Base-by-base conservation (phyloP, 1,140 invertebrate species). In the Samia ricini region DNA sequence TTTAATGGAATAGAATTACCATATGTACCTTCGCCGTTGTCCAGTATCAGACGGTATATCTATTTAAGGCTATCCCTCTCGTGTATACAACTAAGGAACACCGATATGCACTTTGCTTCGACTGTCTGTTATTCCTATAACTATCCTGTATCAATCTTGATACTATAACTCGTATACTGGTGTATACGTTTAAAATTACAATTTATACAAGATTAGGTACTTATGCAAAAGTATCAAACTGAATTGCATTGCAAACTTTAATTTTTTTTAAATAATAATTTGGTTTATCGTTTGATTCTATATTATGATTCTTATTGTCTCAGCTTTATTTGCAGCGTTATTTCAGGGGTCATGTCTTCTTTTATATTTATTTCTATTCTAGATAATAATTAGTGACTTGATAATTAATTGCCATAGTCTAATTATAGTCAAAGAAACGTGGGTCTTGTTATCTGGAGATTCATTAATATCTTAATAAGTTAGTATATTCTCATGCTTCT, bases 71-170 rank as follows among this genome's bases (percentile, higher is more conserved):
- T 42, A 42, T 42, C 33, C n/a, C 33, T 42, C 33, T 42, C 33
- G 15, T 42, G 33, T 42, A 42, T 42, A 42, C 33, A 42, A 42
- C 33, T 42, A 42, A 42, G 50, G 49, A 26, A 67, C 65, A 67
- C 26, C 61, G 65, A 56, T 67, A 63, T 67, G 61, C 65, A 67
- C 65, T 67, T 61, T 63, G 56, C 65, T 63, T 63, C 54, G 60
- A 61, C 48, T 57, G 56, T 42, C 3, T 15, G 33, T 42, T 42
- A 42, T 42, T 42, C n/a, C 33, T 42, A 42, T 42, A 42, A 42
- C 33, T 42, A 42, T 42, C 33, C 10, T 10, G n/a, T 1, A 10
- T 42, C 33, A 42, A 42, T 42, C 33, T 42, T 42, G 12, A 42
- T 42, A 42, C n/a, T 42, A 42, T 42, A 42, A 42, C 33, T 42